A percentile compares a stretch with the other conserved stretches of the same genome.
Evolutionary conservation across 2,797 vertebrate species (phyloP).

Genomic region (Macropodus opercularis): DNA sequence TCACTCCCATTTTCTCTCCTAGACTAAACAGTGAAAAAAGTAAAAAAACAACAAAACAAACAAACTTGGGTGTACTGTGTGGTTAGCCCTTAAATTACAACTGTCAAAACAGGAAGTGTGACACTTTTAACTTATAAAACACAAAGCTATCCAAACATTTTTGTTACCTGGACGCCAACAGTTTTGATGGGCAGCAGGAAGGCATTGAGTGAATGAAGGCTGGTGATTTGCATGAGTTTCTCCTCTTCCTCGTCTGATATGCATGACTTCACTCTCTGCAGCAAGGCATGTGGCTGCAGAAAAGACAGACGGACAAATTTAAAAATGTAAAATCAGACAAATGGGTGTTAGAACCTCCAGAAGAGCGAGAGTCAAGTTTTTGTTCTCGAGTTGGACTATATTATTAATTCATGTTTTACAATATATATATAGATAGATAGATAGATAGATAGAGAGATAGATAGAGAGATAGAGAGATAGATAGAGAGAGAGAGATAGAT

Average conservation of each 20-base stretch:
- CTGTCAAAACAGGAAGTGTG: conserved; percentile 25
- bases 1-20: not conserved
- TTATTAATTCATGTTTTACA: too few species aligned
- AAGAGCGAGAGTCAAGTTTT: not conserved
- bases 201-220: conserved; percentile 98
- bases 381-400: not conserved
- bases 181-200: conserved; percentile 99
- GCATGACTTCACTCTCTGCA: conserved; percentile 98
- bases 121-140: conserved; percentile 1
- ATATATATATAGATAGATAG: too few species aligned
- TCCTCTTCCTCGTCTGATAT: conserved; percentile 98
- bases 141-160: not conserved
- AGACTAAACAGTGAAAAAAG: not conserved
- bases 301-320: conserved; percentile 5
- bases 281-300: conserved; percentile 89
- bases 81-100: conserved; percentile 50
- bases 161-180: conserved; percentile 95
- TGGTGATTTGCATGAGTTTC: conserved; percentile 98
- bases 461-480: too few species aligned
- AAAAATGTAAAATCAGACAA: not conserved
- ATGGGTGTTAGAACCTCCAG: not conserved
- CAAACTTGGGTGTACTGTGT: conserved; percentile 24
- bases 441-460: too few species aligned
- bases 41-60: too few species aligned
- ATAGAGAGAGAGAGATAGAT: too few species aligned